Percentiles rank a stretch among this genome's conserved stretches.
Conservation (phyloP, 1,140 invertebrate genomes). For the Listronotus bonariensis region DNA sequence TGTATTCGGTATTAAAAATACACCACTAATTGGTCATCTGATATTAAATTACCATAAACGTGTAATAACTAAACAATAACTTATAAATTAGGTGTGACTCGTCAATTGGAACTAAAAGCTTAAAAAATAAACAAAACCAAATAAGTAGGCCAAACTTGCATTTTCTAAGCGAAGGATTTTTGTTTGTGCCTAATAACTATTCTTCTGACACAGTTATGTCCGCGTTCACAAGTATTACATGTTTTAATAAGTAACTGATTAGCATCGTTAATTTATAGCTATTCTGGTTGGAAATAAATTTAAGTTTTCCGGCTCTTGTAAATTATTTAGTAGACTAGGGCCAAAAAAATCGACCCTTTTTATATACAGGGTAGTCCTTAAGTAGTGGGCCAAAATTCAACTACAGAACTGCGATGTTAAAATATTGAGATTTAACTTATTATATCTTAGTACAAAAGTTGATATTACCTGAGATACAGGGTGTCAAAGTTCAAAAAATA, state of each 20-base stretch:
- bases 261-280: slow-evolving; percentile 15
- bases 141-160: slow-evolving; percentile 20
- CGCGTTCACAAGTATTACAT: slow-evolving; percentile 23
- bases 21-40: too few species aligned
- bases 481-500: too few species aligned
- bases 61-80: background rate
- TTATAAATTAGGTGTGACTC: background rate
- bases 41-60: background rate
- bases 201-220: slow-evolving; percentile 21
- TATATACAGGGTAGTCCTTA: too few species aligned
- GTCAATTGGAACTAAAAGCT: background rate
- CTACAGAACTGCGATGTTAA: too few species aligned
- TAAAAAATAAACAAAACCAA: slow-evolving; percentile 4
- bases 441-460: too few species aligned
- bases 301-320: too few species aligned
- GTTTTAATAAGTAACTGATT: slow-evolving; percentile 19
- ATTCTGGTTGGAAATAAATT: background rate
- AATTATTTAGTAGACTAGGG: too few species aligned
- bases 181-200: slow-evolving; percentile 11
- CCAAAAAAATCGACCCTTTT: too few species aligned
- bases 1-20: too few species aligned
- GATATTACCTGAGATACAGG: too few species aligned
- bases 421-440: too few species aligned
- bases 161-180: slow-evolving; percentile 16
- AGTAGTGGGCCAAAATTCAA: too few species aligned